Evolutionary conservation across 1,140 invertebrate species (phyloP), one percentile per base, ranked within the genome.

Genomic region (Watersipora subatra): DNA sequence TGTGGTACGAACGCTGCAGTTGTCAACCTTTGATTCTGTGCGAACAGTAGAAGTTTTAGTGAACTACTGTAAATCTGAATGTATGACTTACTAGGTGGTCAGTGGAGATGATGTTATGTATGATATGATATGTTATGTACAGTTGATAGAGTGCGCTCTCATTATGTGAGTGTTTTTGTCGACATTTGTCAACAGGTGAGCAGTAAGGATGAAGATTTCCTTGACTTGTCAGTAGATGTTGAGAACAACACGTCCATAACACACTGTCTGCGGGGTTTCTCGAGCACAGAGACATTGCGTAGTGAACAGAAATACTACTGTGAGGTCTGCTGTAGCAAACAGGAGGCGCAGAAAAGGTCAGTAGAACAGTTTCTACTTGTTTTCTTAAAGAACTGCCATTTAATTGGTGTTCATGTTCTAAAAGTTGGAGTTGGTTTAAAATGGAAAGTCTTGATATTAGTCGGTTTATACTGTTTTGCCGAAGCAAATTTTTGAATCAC

Each of bases 221-320:
- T 99, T 72, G 97, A 99, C 84, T 83, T 99, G 65, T 94, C 96
- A 81, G 95, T 99, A 62, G 97, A 99, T 77, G 93, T 99, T 55
- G 94, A 98, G 81, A 94, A 98, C 79, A 99, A 99, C 80, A 98
- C 96, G 7, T 97, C 93, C 67, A 97, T 99, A 68, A 98, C 93
- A 1, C 93, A 98, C 79, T 99, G 97, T 84, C 84, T 99, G 67
- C 85, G 91, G 69, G 96, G 92, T 77, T 99, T 98, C 80, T 96
- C 92, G 74, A 95, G 94, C 81, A 98, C 93, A 66, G 96, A 99
- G 81, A 99, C 95, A 19, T 84, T 99, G n/a, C 95, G 93, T 82
- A 93, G 90, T 73, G 96, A 99, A 79, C 97, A 98, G 83, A 99
- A 99, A 83, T 99, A 99, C 78, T 97, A 97, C 82, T 99, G 97